Evolutionary conservation across 2,113 vertebrate genomes (phyloP).

Genomic region (Tetrax tetrax): DNA sequence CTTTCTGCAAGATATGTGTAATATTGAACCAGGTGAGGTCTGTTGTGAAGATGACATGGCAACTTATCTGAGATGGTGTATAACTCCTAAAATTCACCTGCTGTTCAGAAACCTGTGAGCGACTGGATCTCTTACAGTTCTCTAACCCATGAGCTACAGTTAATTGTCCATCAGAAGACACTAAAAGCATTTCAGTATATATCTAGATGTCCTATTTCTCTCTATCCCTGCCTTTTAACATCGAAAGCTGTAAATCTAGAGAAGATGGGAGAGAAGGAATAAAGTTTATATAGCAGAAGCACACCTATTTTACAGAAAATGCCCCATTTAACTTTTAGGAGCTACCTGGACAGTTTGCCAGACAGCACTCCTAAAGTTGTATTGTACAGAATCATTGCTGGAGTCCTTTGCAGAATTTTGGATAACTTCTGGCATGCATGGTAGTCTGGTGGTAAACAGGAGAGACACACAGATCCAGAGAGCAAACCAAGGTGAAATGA

Average conservation of each 20-base stretch:
- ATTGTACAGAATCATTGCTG: neutral
- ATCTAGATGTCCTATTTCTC: neutral
- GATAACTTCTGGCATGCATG: neutral
- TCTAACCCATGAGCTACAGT: neutral
- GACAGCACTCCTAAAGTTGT: neutral
- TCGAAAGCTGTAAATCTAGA: neutral
- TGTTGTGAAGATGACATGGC: neutral
- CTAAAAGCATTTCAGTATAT: neutral
- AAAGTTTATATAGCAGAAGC: constrained; percentile 8
- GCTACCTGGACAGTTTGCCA: neutral
- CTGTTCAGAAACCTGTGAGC: neutral
- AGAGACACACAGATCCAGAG: neutral
- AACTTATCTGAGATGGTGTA: neutral
- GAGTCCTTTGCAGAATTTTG: neutral
- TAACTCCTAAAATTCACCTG: neutral
- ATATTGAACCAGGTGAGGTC: neutral
- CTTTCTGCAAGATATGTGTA: neutral
- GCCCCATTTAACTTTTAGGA: neutral
- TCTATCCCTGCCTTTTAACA: neutral
- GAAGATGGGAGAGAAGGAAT: neutral
- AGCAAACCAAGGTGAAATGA: neutral
- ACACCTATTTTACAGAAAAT: neutral
- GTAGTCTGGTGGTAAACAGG: neutral
- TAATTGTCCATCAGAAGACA: neutral
- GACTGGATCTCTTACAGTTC: neutral